A percentile compares a stretch with the other conserved stretches of the same genome.
Conservation (phyloP, 1,140 invertebrate genomes). For the Diachasma alloeum region DNA sequence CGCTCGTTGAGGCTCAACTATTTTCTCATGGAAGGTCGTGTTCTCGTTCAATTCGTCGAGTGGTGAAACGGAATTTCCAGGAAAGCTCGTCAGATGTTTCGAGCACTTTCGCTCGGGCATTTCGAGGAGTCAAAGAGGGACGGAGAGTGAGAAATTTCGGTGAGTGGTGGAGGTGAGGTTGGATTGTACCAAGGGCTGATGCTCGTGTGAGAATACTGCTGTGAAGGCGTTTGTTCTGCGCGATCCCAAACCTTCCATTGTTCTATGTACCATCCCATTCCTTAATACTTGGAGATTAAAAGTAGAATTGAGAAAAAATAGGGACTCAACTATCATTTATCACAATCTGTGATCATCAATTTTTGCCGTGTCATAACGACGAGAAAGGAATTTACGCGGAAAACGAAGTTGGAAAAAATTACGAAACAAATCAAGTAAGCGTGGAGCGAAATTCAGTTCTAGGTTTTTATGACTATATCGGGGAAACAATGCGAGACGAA, state of each 20-base stretch:
- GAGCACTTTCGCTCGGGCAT: conserved; percentile 27
- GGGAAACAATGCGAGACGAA: too few species aligned
- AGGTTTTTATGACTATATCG: too few species aligned
- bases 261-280: neutral
- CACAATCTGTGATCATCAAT: too few species aligned
- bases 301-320: too few species aligned
- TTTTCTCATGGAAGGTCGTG: conserved; percentile 18
- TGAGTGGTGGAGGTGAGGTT: neutral
- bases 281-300: neutral
- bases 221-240: neutral
- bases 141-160: conserved; percentile 24
- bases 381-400: neutral
- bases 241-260: neutral
- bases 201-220: neutral
- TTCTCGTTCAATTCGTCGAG: neutral
- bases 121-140: conserved; percentile 12
- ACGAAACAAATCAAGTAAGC: too few species aligned
- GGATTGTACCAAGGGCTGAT: neutral
- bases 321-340: too few species aligned
- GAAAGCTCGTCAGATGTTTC: conserved; percentile 33
- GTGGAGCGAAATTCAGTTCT: too few species aligned
- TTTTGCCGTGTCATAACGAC: neutral
- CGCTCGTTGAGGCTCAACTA: conserved; percentile 20
- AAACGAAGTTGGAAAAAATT: too few species aligned
- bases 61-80: conserved; percentile 25